Percentiles rank a stretch among this genome's conserved stretches.
Conservation (phyloP, 2,888 invertebrate genomes). For the Pimpla rufipes region DNA sequence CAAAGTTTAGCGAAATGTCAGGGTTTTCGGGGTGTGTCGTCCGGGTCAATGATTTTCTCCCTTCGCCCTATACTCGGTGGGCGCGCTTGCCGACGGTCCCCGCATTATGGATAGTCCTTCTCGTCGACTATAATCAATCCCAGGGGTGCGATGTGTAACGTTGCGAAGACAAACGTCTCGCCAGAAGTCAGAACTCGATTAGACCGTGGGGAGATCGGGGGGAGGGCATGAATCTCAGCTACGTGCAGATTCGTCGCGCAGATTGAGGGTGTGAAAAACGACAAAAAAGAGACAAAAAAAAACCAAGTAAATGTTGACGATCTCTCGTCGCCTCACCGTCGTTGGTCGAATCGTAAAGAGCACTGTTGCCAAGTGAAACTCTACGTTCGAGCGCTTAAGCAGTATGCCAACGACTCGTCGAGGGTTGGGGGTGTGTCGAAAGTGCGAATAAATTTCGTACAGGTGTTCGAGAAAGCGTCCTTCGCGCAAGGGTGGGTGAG, state of each 20-base stretch:
- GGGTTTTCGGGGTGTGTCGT: conserved; percentile 26
- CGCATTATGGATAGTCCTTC: conserved; percentile 43
- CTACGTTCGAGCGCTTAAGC: background rate
- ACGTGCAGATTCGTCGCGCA: conserved; percentile 5
- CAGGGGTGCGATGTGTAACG: conserved; percentile 24
- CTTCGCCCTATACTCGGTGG: conserved; percentile 46
- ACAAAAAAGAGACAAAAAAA: background rate
- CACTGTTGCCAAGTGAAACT: conserved; percentile 15
- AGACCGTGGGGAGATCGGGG: conserved; percentile 25
- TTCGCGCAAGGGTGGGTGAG: background rate
- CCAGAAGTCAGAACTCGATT: conserved; percentile 32
- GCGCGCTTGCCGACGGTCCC: conserved; percentile 6
- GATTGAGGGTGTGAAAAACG: background rate
- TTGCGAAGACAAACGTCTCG: conserved; percentile 43
- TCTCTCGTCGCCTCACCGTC: background rate
- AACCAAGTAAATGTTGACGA: conserved; percentile 2
- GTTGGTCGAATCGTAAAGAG: conserved; percentile 6
- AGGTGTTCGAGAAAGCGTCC: conserved; percentile 34
- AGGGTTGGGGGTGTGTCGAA: conserved; percentile 20
- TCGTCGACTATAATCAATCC: conserved; percentile 47
- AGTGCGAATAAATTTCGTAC: conserved; percentile 44
- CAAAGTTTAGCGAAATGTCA: conserved; percentile 83
- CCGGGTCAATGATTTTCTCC: conserved; percentile 42
- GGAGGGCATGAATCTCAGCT: background rate
- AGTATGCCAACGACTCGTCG: background rate